Conservation (phyloP, 2,888 invertebrate genomes). For the Nyleta sp. region DNA sequence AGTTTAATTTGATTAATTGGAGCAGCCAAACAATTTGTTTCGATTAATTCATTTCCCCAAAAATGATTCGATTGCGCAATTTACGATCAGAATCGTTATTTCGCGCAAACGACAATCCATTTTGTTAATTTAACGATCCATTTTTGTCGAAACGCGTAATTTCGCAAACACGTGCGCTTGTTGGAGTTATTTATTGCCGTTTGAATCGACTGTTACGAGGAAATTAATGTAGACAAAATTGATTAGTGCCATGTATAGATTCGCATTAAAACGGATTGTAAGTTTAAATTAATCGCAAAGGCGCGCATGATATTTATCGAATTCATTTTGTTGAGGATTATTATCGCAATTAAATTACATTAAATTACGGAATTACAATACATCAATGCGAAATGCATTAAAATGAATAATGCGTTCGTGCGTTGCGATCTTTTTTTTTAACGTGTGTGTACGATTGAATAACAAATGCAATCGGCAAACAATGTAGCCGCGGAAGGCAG, state of each 20-base stretch:
- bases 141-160: too few relatives aligned
- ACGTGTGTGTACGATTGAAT: neutral
- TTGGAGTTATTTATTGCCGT: constrained; percentile 1
- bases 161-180: neutral
- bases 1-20: too few relatives aligned
- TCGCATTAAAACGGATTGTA: neutral
- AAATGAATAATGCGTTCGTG: constrained; percentile 1
- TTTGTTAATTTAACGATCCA: neutral
- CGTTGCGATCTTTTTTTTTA: neutral
- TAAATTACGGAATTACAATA: constrained; percentile 7
- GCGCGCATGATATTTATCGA: constrained; percentile 18
- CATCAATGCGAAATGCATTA: neutral
- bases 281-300: constrained; percentile 15
- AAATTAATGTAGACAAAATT: constrained; percentile 16
- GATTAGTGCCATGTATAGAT: constrained; percentile 5
- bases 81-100: too few relatives aligned
- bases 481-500: neutral
- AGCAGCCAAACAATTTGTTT: too few relatives aligned
- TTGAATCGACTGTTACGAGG: neutral
- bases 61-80: too few relatives aligned
- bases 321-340: constrained; percentile 18
- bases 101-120: neutral
- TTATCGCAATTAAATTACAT: constrained; percentile 12
- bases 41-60: too few relatives aligned
- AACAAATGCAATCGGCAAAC: constrained; percentile 2